Conservation (phyloP, 2,888 invertebrate species). For the Agrotis ipsilon region DNA sequence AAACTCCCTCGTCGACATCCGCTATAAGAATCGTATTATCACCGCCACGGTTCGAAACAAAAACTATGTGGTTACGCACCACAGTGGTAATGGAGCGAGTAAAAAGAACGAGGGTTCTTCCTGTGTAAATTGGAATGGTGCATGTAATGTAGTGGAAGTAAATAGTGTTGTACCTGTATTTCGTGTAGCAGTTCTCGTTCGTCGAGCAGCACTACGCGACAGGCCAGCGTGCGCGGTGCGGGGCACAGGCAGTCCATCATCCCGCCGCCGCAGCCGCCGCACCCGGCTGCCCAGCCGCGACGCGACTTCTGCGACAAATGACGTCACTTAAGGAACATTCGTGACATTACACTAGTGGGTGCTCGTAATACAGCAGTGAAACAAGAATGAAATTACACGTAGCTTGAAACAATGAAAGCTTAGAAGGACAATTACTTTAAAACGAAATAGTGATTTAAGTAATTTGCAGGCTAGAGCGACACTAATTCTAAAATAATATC, state of each 20-base stretch:
- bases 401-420: background rate
- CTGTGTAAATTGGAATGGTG: background rate
- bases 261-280: constrained; percentile 74
- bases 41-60: constrained; percentile 47
- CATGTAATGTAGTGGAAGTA: constrained; percentile 2
- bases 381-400: background rate
- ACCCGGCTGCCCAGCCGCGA: constrained; percentile 66
- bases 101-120: constrained; percentile 3
- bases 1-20: constrained; percentile 63
- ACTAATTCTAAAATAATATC: background rate
- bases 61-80: constrained; percentile 36
- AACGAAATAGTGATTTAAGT: background rate
- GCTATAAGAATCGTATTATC: constrained; percentile 59
- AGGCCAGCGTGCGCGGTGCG: constrained; percentile 92
- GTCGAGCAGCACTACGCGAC: constrained; percentile 97
- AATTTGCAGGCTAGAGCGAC: background rate
- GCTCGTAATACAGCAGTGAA: background rate
- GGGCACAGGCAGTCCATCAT: constrained; percentile 91
- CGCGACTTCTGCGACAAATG: constrained; percentile 66
- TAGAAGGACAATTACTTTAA: background rate
- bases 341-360: constrained; percentile 10
- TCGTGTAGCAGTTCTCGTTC: constrained; percentile 97
- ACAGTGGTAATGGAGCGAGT: constrained; percentile 3
- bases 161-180: constrained; percentile 93
- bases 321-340: constrained; percentile 42